These are phyloP conservation scores for Onychomys arenicola DNA, from an alignment of 2,797 vertebrate species.

Conservation along the genomic window DNA sequence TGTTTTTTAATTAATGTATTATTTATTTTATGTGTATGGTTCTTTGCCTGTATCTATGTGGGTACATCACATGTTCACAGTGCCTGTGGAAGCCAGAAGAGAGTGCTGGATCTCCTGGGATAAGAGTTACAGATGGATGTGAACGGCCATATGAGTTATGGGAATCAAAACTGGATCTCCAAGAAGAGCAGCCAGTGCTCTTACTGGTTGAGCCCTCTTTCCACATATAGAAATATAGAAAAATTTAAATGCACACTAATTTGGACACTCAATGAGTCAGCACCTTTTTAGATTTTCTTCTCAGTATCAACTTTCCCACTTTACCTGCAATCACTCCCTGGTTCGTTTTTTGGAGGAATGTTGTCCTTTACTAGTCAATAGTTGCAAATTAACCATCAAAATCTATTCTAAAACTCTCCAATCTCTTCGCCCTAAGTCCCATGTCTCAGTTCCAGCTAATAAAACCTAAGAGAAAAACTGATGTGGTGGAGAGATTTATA, in stretches of 20 bases:
- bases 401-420: background rate
- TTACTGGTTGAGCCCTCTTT: background rate
- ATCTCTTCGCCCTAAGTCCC: background rate
- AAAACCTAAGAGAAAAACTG: background rate
- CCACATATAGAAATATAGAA: background rate
- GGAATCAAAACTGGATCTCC: background rate
- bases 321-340: background rate
- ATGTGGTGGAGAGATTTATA: background rate
- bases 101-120: too few species aligned
- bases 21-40: background rate
- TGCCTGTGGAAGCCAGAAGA: background rate
- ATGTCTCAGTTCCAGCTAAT: background rate
- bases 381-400: background rate
- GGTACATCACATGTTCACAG: background rate
- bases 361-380: background rate
- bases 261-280: background rate
- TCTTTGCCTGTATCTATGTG: background rate
- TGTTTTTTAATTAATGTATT: background rate
- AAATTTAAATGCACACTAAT: background rate
- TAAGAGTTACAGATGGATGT: background rate
- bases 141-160: background rate
- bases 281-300: constrained; percentile 38
- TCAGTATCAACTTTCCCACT: background rate
- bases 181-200: too few species aligned
- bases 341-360: background rate